Evolutionary conservation across 30 jellyfish, hydroid and myxozoan genomes (phyloP), one percentile per base, ranked within the genome.

Genomic region (Hydractinia echinata): DNA sequence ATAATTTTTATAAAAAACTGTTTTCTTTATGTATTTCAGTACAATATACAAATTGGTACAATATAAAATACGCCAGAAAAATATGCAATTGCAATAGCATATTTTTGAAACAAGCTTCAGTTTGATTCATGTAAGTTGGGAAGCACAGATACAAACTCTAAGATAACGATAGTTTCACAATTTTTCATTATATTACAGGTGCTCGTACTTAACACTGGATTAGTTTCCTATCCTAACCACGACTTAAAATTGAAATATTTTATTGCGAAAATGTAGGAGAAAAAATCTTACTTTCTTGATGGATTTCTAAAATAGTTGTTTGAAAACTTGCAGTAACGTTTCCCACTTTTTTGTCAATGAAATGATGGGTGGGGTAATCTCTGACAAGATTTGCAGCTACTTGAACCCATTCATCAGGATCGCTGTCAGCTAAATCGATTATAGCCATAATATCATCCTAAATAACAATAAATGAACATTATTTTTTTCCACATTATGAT

Each of bases 401-500:
- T 66, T 92, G 68, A 14, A 93, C 99, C 99, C 99, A 93, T 55
- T 93, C 99, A 82, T 93, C 96, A 20, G 73, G 86, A 67, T 93
- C 99, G 7, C 77, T 82, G 8, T 79, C 67, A 20, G 96, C 99
- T 48, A 87, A 83, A 6, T 39, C 54, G 11, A 85, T 68, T n/a
- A 93, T 80, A 10, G 20, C 53, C 44, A 10, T 55, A 6, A 77
- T 16, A 54, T 4, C 30, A 4, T 77, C 85, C 85, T 77, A 50
- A 54, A 30, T n/a, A 58, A 11, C 19, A 58, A 58, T 44, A 6
- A 64, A 64, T 6, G 39, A 64, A 64, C 74, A 64, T 11, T 13
- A 58, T 58, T 13, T 30, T 30, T 30, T 30, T 30, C 44, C 44
- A 30, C 44, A 30, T 30, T 30, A 30, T 30, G 44, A 30, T 30